Evolutionary conservation across 2,113 vertebrate genomes (phyloP), one percentile per base, ranked within the genome.

Genomic region (Elanus axillaris): DNA sequence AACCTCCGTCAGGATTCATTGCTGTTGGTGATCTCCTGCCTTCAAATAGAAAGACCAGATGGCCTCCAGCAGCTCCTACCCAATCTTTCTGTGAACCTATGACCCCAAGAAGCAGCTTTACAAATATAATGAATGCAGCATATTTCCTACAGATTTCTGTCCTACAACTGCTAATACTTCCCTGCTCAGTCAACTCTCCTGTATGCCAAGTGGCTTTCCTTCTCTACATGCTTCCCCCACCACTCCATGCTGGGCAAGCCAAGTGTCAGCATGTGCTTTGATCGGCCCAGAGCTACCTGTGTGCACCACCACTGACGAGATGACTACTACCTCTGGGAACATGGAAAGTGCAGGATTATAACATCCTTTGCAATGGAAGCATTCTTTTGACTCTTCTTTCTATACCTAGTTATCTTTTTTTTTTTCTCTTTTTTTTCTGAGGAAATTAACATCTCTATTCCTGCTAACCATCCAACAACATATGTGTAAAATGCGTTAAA

Each of bases 261-360:
- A 80, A 80, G 27, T 25, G 45, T 48, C 53, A 77, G 34, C 0
- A 0, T 7, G 6, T 38, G 16, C 62, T 75, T 67, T 34, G 17
- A 45, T 13, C 42, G 18, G 6, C 14, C 23, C 74, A 31, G 20
- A 85, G 47, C n/a, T 55, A 77, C 43, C 26, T 62, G 42, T 53
- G 32, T 40, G n/a, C 19, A 38, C 19, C 1, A 1, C 36, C 5
- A 1, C 20, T 55, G 42, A 71, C 42, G 52, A 82, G 12, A 27
- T 38, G 47, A 50, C 32, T 42, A 11, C 71, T 50, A 9, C 20
- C 16, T 48, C 53, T 73, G 53, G 19, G 23, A 96, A 93, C n/a
- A 56, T 7, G 32, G 15, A 47, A 19, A 63, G 11, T 19, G 25
- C 45, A 52, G 27, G 11, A 60, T 60, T 62, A 47, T 11, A 83